Conservation (phyloP, 2,888 invertebrate genomes). For the Calephelis perditalis region DNA sequence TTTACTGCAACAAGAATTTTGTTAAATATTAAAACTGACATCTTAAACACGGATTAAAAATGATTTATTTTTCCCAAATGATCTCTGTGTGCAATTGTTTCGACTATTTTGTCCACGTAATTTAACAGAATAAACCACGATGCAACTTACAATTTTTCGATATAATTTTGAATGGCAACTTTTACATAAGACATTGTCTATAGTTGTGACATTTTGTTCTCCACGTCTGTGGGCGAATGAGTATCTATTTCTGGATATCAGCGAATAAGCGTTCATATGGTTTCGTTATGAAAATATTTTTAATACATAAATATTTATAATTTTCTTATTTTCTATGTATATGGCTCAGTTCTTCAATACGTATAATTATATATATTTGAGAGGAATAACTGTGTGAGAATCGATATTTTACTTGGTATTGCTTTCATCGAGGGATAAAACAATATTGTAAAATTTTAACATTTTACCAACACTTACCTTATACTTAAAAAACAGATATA, state of each 20-base stretch:
- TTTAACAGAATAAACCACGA: neutral
- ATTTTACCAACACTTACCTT: too few relatives aligned
- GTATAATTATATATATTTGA: slow-evolving; percentile 13
- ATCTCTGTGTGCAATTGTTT: too few relatives aligned
- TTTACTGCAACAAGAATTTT: too few relatives aligned
- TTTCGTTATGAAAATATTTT: slow-evolving; percentile 36
- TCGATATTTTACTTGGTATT: neutral
- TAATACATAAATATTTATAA: slow-evolving; percentile 32
- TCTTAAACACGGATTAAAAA: too few relatives aligned
- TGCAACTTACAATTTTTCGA: neutral
- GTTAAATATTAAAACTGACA: too few relatives aligned
- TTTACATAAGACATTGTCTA: slow-evolving; percentile 47
- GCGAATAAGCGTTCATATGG: slow-evolving; percentile 30
- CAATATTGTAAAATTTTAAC: too few relatives aligned
- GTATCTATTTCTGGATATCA: slow-evolving; percentile 51
- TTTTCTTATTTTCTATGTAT: slow-evolving; percentile 36
- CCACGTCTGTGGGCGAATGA: slow-evolving; percentile 53
- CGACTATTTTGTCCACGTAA: too few relatives aligned
- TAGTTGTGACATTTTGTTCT: slow-evolving; percentile 64
- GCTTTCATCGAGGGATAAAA: neutral
- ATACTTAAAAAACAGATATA: too few relatives aligned
- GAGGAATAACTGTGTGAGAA: slow-evolving; percentile 12
- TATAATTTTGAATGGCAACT: slow-evolving; percentile 15
- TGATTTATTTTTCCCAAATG: neutral
- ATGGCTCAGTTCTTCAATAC: slow-evolving; percentile 31